These are phyloP conservation scores for Smutsia temminckii DNA, from an alignment of 2,797 vertebrate genomes.

Conservation along the genomic window DNA sequence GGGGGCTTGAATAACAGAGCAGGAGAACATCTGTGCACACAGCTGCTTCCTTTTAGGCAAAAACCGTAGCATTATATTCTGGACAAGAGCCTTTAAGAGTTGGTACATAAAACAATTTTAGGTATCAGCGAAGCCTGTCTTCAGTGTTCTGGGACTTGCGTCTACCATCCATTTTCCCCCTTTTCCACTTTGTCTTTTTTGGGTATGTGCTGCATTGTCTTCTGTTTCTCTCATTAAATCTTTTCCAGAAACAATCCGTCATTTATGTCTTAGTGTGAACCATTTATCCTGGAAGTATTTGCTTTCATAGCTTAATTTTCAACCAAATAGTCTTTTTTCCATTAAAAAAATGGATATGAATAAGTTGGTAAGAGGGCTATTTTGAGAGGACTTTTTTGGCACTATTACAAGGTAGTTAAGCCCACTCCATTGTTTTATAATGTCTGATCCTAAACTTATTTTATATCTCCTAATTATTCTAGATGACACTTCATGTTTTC, in stretches of 20 bases:
- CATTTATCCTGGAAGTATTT: neutral
- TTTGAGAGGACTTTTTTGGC: neutral
- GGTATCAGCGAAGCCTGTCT: neutral
- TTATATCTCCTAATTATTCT: neutral
- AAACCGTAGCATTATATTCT: neutral
- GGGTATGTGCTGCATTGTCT: neutral
- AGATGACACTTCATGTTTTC: neutral
- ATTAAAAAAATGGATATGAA: neutral
- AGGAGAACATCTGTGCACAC: slow-evolving; percentile 54
- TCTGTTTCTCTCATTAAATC: neutral
- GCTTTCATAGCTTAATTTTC: slow-evolving; percentile 52
- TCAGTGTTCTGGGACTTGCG: neutral
- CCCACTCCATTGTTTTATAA: neutral
- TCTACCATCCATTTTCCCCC: neutral
- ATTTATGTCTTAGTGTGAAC: slow-evolving; percentile 7
- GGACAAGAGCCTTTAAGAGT: neutral
- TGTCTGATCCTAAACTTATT: neutral
- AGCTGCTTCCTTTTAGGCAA: slow-evolving; percentile 52
- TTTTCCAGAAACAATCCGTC: slow-evolving; percentile 34
- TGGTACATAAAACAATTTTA: neutral
- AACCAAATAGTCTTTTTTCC: neutral
- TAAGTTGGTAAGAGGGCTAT: neutral
- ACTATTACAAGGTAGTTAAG: neutral
- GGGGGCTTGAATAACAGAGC: slow-evolving; percentile 48
- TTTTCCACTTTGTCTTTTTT: neutral